Base-by-base conservation (phyloP, 1,140 invertebrate genomes). In the Bombus vancouverensis region DNA sequence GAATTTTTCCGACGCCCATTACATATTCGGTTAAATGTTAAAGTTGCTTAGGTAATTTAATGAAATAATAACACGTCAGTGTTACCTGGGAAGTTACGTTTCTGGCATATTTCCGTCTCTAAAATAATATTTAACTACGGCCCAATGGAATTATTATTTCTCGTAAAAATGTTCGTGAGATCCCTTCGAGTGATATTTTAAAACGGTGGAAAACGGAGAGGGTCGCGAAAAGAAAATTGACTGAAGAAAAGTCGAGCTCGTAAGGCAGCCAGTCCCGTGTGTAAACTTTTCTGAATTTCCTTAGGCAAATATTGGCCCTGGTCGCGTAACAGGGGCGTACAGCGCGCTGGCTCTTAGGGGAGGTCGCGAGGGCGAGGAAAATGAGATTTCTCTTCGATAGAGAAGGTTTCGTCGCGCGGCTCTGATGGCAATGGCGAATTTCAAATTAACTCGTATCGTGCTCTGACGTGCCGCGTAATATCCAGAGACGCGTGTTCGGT, bases 241-340 rank as follows among this genome's bases (percentile, higher is more conserved):
- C 91, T 72, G 87, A 93, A 92, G 93, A 94, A 94, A 93, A 89
- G 85, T 68, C 89, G 87, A 79, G 91, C 90, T 88, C 85, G 85
- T 84, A 91, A 93, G 92, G 87, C 86, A 92, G 89, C 91, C 89
- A 79, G 78, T 88, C 90, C 92, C 93, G 92, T 95, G 93, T 93
- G 94, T 94, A 94, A 95, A 95, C 94, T 94, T 93, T 93, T 91
- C 92, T 93, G 92, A 94, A 94, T 95, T 95, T 94, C 93, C 93
- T 94, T 94, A 94, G 92, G 93, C 94, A 94, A 95, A 95, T 95
- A 95, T 92, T 94, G 93, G 91, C 92, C 89, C 89, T 88, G 89
- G 87, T 93, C 87, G 90, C 86, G 66, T 88, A 57, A 59, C 83
- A 89, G 85, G 59, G 82, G 81, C 88, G 88, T 88, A 87, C 83